A percentile compares a stretch with the other conserved stretches of the same genome.
These are phyloP conservation scores for Drosophila picticornis DNA, from an alignment of 2,888 invertebrate genomes.

Conservation along the genomic window DNA sequence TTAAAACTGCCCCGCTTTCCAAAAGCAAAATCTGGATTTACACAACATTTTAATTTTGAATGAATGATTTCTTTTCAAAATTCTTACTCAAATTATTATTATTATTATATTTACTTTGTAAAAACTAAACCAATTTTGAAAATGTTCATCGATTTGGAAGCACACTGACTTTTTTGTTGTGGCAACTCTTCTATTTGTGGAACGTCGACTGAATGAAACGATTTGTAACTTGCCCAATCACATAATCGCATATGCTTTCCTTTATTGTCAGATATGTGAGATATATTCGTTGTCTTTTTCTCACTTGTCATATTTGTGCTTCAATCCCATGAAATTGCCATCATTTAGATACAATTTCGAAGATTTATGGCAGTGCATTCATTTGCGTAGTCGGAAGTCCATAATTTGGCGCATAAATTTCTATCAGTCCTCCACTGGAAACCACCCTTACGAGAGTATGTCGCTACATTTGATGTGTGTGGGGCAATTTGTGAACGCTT, in stretches of 20 bases:
- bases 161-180: not conserved
- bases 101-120: not conserved
- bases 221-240: slow-evolving; percentile 1
- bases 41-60: not conserved
- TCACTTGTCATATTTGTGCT: slow-evolving; percentile 21
- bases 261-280: slow-evolving; percentile 12
- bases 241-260: slow-evolving; percentile 9
- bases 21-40: not conserved
- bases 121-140: not conserved
- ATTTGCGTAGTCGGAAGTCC: slow-evolving; percentile 63
- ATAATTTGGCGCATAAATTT: slow-evolving; percentile 74
- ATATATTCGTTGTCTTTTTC: slow-evolving; percentile 9
- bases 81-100: not conserved
- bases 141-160: not conserved
- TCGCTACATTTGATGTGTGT: slow-evolving; percentile 29
- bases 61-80: not conserved
- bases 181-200: not conserved
- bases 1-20: not conserved
- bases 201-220: not conserved
- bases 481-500: slow-evolving; percentile 60
- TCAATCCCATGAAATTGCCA: slow-evolving; percentile 32
- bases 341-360: slow-evolving; percentile 25
- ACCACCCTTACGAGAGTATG: slow-evolving; percentile 13
- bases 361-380: slow-evolving; percentile 70
- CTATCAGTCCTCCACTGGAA: slow-evolving; percentile 45